These are phyloP conservation scores for Cherax destructor DNA, from an alignment of 1,140 invertebrate species.

Conservation along the genomic window DNA sequence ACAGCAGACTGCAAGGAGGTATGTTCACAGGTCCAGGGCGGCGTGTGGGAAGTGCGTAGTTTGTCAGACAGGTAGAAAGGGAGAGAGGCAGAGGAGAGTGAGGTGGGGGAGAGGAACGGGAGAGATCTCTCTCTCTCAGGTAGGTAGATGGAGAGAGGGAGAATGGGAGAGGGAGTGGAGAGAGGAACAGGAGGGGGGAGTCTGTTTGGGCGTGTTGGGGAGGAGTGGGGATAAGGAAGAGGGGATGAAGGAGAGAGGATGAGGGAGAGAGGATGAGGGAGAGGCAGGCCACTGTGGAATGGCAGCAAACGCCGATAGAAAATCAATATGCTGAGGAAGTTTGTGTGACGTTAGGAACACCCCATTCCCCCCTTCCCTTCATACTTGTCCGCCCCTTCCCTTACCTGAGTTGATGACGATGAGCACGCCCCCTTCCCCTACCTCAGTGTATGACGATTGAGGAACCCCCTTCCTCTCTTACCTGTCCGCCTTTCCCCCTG, in stretches of 20 bases:
- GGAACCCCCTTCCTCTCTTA: no score
- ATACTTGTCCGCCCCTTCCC: neutral
- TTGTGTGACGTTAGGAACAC: neutral
- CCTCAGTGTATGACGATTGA: no score
- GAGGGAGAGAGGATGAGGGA: neutral
- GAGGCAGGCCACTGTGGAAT: constrained; percentile 2
- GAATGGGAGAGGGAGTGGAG: neutral
- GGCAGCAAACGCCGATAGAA: constrained; percentile 21
- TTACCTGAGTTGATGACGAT: no score
- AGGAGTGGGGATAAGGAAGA: neutral
- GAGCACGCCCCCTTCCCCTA: no score
- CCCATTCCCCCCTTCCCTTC: no score
- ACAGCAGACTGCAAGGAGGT: no score
- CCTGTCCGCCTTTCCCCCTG: no score
- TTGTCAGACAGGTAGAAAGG: neutral
- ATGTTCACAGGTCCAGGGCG: no score
- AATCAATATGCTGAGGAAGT: constrained; percentile 24
- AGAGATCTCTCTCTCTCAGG: neutral
- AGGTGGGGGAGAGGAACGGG: neutral
- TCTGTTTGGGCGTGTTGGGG: neutral
- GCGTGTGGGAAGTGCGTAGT: neutral
- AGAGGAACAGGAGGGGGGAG: neutral
- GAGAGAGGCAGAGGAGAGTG: neutral
- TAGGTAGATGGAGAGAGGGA: neutral
- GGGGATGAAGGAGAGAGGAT: neutral